Conservation (phyloP, 2,888 invertebrate genomes). For the Noctua fimbriata region DNA sequence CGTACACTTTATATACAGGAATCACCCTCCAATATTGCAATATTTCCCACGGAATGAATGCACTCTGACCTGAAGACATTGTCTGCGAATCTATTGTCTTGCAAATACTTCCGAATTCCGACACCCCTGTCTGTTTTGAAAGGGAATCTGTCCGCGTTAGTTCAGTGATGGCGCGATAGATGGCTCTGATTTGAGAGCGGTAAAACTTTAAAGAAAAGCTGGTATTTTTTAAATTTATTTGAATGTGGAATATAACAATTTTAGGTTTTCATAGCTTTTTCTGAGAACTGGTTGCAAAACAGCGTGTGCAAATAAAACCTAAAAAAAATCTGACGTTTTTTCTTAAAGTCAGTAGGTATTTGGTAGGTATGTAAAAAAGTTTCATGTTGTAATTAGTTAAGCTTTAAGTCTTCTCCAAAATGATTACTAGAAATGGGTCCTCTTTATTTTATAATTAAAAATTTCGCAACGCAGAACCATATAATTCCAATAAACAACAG, state of each 20-base stretch:
- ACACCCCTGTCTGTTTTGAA: slow-evolving; percentile 72
- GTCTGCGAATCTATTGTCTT: slow-evolving; percentile 84
- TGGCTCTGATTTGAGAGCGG: slow-evolving; percentile 72
- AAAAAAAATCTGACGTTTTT: not conserved
- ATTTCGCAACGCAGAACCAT: not conserved
- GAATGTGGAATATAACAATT: not conserved
- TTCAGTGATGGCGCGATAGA: slow-evolving; percentile 74
- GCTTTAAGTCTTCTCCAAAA: not conserved
- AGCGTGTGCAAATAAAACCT: not conserved
- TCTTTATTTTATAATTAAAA: not conserved
- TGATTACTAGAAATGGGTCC: not conserved
- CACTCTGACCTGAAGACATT: slow-evolving; percentile 84
- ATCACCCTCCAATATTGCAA: slow-evolving; percentile 80
- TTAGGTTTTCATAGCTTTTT: not conserved
- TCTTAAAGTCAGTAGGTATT: not conserved
- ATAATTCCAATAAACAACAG: not conserved
- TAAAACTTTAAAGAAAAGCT: not conserved
- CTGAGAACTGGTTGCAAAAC: not conserved
- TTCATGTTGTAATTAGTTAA: not conserved
- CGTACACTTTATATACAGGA: slow-evolving; percentile 82
- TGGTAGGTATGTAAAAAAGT: not conserved
- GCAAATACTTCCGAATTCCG: slow-evolving; percentile 80
- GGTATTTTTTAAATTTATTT: not conserved
- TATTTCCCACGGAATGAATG: slow-evolving; percentile 81
- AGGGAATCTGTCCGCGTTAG: slow-evolving; percentile 71